Base-by-base conservation (phyloP, 2,113 vertebrate genomes). In the Pangasianodon gigas region DNA sequence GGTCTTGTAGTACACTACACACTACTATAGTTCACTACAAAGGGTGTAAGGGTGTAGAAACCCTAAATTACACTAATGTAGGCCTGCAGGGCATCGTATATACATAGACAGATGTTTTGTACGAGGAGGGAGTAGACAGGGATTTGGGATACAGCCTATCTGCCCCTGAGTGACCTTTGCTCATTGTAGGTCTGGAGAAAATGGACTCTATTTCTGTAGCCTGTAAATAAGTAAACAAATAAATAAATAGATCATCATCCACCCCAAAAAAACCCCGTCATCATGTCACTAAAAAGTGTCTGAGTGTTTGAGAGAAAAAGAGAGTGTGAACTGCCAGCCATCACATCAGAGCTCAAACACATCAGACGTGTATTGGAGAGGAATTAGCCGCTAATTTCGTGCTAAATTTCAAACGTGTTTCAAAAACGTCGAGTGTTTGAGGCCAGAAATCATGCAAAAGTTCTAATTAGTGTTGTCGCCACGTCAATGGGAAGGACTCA, bases 351-450 rank as follows among this genome's bases (percentile, higher is more conserved):
- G 26, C 54, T 69, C 81, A 46, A 65, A 77, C 74, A 60, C 65
- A 80, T 81, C 86, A 89, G 84, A 88, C 62, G 90, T 91, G 92
- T 90, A 91, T 90, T 90, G 46, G 46, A 52, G 19, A 87, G 60
- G 46, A 85, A 79, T 89, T 46, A 83, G 88, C 14, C 81, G 29
- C 24, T 58, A 88, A 75, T 83, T 81, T 87, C 21, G n/a, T 46
- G 82, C 84, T 60, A 1, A 10, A 8, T 37, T 37, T 24, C 32
- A 88, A 71, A 84, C 79, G 88, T 90, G 82, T 79, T 37, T 37
- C 37, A 37, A 84, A 88, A 87, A 82, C 85, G 32, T 26, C 6
- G 29, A 21, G 51, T 80, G 44, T 85, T 71, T n/a, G 32, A 13
- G 32, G 48, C 18, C 1, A 75, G n/a, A n/a, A 37, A 9, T 56